Evolutionary conservation across 2,113 vertebrate genomes (phyloP), one percentile per base, ranked within the genome.

Genomic region (Periophthalmodon schlosseri): DNA sequence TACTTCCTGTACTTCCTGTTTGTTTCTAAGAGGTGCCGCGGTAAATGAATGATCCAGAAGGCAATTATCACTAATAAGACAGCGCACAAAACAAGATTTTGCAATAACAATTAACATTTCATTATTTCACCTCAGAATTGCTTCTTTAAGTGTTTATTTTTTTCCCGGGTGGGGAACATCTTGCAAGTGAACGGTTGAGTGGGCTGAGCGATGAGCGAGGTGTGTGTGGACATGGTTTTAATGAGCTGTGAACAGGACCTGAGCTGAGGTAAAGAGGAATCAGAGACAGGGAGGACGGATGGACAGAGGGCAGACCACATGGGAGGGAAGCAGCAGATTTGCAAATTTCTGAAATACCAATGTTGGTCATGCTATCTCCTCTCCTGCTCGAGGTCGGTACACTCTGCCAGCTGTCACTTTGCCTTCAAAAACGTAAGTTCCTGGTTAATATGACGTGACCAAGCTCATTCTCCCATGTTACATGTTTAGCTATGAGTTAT

Each of bases 211-310:
- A 83, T 69, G 73, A 76, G 82, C 20, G 1, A 79, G 78, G 81
- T 79, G 75, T 78, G 72, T 78, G 77, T 78, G 78, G 84, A 88
- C 81, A 81, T 44, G 74, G 72, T 85, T 85, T 86, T 88, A 92
- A 92, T 85, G 81, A 91, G 84, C 80, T 71, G 84, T 75, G 74
- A 82, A 79, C 71, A 58, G 84, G 75, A 73, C 61, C 64, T n/a
- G 63, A 77, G 66, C 3, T 64, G 68, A 77, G 76, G 84, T 54
- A 77, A 68, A 78, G 44, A 68, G 34, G 28, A 47, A 20, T 47
- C 20, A 49, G 66, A 4, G 21, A 16, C 39, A 16, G 66, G 61
- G 39, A 78, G 20, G 36, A 57, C n/a, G 65, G 52, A 60, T 46
- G 39, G 44, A 67, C 61, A 75, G 68, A 46, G 36, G 56, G 28